Conservation (phyloP, 2,113 vertebrate species). For the Prinia subflava region DNA sequence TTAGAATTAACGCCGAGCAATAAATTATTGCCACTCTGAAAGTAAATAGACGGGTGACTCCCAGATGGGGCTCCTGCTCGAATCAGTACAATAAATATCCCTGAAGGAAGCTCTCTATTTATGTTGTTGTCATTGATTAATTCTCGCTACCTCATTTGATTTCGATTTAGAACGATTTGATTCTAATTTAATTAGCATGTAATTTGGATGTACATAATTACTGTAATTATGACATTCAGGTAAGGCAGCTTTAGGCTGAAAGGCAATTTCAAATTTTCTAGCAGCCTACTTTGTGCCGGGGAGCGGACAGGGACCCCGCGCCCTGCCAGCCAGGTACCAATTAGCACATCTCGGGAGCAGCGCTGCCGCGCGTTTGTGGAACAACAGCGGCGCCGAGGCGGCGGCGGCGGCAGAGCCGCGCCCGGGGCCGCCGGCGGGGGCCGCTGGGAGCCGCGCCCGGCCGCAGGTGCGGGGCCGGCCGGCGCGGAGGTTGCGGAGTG, state of each 20-base stretch:
- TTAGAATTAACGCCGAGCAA: constrained; percentile 45
- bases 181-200: constrained; percentile 91
- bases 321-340: constrained; percentile 75
- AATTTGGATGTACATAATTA: constrained; percentile 91
- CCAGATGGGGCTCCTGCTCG: constrained; percentile 68
- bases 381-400: constrained; percentile 54
- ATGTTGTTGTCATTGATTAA: constrained; percentile 93
- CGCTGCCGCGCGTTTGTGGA: constrained; percentile 62
- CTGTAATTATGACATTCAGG: constrained; percentile 91
- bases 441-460: background rate
- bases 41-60: constrained; percentile 77
- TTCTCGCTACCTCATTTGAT: constrained; percentile 87
- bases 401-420: background rate
- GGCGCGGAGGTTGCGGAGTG: no score
- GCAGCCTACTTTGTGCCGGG: constrained; percentile 73
- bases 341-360: constrained; percentile 72
- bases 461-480: background rate
- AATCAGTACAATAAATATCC: constrained; percentile 85
- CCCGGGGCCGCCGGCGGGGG: background rate
- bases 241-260: constrained; percentile 87
- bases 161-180: constrained; percentile 91
- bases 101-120: constrained; percentile 86
- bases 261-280: constrained; percentile 81
- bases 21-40: constrained; percentile 60
- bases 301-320: constrained; percentile 78